Evolutionary conservation across 2,888 invertebrate genomes (phyloP), one percentile per base, ranked within the genome.

Genomic region (Callyntrura guangdongensis): DNA sequence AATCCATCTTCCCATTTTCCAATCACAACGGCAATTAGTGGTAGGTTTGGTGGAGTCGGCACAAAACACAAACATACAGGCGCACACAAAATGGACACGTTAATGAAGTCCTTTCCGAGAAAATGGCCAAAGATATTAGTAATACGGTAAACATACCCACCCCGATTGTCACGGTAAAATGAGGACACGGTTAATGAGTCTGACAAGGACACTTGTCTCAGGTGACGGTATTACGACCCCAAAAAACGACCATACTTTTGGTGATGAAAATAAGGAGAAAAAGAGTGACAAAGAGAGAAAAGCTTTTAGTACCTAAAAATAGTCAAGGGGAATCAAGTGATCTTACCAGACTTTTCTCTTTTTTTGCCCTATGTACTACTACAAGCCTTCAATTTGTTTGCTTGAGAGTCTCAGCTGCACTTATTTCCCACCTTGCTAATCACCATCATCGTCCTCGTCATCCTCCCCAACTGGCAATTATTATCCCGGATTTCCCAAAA

Each of bases 121-220:
- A 61, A 4, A 22, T 61, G 22, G 9, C 61, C 61, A 61, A n/a
- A 22, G 20, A 9, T 61, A 6, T 22, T n/a, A 61, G 8, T 22
- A 61, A 0, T 61, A 2, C 36, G 36, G 36, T 36, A 36, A 36
- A 36, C 6, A 36, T 36, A 36, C 36, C 2, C 36, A 36, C 36
- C 36, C 5, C 53, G 53, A 12, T n/a, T 14, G 53, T 53, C 36
- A 2, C 36, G 2, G 36, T 2, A n/a, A 36, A 36, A 36, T 36
- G 61, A n/a, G 9, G 12, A 67, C 12, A 27, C 12, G 6, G 45
- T 36, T 69, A 69, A 69, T 69, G 69, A 69, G 69, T 69, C 45
- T 45, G 69, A 69, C 69, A 69, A 45, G 69, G 25, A 45, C 69
- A 69, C n/a, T 69, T n/a, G 64, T 25, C 25, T 64, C 64, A 45